Percentiles rank a stretch among this genome's conserved stretches.
phyloP scores from a whole-genome alignment of 2,113 vertebrate genomes.

The Pipra filicauda region DNA sequence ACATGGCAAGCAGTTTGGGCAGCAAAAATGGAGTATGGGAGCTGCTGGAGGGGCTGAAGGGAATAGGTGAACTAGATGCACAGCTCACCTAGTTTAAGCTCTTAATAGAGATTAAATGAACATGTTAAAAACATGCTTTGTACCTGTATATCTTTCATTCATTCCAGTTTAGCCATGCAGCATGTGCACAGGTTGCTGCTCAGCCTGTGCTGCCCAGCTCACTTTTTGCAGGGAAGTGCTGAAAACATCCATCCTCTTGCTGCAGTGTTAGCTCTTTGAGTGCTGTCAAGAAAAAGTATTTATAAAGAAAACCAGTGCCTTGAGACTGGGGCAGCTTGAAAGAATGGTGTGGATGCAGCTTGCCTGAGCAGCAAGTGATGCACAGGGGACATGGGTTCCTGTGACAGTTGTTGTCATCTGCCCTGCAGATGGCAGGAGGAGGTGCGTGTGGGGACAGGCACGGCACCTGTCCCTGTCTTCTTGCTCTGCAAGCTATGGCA shows the following conservation, averaged over 20 bases:
- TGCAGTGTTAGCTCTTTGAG: not conserved
- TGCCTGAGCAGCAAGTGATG: not conserved
- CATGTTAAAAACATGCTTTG: not conserved
- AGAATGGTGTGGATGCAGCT: not conserved
- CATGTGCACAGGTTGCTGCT: not conserved
- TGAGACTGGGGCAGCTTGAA: not conserved
- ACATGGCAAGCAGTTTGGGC: not conserved
- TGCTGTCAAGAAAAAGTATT: not conserved
- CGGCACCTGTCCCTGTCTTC: not conserved
- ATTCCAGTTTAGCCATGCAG: not conserved
- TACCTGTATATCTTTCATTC: not conserved
- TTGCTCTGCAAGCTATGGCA: fast-evolving
- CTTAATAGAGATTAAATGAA: not conserved
- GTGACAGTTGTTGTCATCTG: fast-evolving
- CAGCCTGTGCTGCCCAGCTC: not conserved
- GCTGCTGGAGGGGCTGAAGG: not conserved
- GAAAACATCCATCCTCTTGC: not conserved
- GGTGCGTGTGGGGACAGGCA: not conserved
- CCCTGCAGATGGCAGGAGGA: not conserved
- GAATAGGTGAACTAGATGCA: not conserved
- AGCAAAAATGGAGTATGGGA: not conserved
- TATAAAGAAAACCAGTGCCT: not conserved
- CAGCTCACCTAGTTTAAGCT: not conserved
- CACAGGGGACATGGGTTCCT: fast-evolving
- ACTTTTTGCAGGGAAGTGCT: not conserved